Base-by-base conservation (phyloP, 1,140 invertebrate genomes). In the Heliconius eleuchia region DNA sequence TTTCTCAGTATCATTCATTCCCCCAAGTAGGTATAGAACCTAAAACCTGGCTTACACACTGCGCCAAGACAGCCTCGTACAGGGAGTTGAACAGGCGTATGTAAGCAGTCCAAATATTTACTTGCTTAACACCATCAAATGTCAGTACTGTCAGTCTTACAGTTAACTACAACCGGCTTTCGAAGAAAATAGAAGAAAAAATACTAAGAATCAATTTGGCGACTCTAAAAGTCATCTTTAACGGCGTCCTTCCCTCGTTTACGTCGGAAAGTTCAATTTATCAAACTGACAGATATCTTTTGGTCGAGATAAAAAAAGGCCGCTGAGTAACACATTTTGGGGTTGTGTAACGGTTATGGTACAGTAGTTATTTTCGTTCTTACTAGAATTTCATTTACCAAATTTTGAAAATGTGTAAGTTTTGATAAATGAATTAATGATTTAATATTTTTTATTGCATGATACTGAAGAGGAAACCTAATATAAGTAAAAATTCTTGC, bases 221-320 rank as follows among this genome's bases (percentile, higher is more conserved):
- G 23, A 27, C 57, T 27, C 57, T 30, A 66, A 66, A 66, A 66
- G 57, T 66, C 8, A 66, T 66, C 23, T 57, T 57, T 23, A 23
- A 57, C 55, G 55, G 55, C 55, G 55, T 57, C n/a, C 55, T 9
- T 66, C 57, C 23, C 57, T 66, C 57, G 57, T 30, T 16, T 23
- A 57, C 55, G 55, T 57, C 55, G 8, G 55, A 23, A 57, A 23
- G 16, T 23, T 9, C 55, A n/a, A 57, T 57, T 57, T 57, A 57
- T 57, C 55, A 57, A 30, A 66, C 57, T 66, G 57, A 66, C 57
- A 66, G 57, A 57, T 57, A 19, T 57, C 60, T 57, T 57, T 57
- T 57, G 55, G 55, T 55, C 52, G 52, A 23, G 55, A 57, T 57
- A 57, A 57, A 57, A 52, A 57, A 57, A 57, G 55, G 55, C 18